Percentiles rank a stretch among this genome's conserved stretches.
phyloP scores from a whole-genome alignment of 92 coral and sea anemone species.

The Anthopleura xanthogrammica region DNA sequence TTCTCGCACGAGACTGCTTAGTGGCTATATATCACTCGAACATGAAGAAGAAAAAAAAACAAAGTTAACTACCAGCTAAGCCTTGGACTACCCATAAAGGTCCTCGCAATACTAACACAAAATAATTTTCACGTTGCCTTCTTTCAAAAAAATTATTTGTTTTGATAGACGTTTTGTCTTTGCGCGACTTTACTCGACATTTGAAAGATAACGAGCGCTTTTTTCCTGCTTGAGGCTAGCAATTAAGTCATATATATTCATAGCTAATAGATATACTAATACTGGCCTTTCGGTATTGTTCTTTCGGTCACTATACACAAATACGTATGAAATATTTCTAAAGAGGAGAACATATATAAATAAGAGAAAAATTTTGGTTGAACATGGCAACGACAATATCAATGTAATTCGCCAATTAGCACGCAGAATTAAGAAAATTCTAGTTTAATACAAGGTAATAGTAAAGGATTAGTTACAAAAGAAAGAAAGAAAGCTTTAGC shows the following conservation, averaged over 20 bases:
- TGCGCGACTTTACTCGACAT: not conserved
- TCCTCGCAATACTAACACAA: not conserved
- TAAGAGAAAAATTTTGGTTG: not conserved
- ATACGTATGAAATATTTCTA: not conserved
- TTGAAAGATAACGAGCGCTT: not conserved
- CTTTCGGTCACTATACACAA: not conserved
- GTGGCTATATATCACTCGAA: not conserved
- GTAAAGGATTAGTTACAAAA: not conserved
- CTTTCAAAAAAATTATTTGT: not conserved
- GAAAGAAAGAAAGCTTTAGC: not conserved
- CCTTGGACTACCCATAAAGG: not conserved
- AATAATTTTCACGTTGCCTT: not conserved
- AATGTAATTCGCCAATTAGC: conserved; percentile 2
- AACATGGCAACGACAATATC: conserved; percentile 5
- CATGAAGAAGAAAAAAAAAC: not conserved
- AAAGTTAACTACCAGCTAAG: not conserved
- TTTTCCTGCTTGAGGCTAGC: not conserved
- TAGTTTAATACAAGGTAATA: not conserved
- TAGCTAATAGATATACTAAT: not conserved
- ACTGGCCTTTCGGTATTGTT: not conserved
- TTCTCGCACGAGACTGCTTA: not conserved
- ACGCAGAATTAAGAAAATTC: not conserved
- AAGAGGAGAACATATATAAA: not conserved
- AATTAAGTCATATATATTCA: conserved; percentile 1
- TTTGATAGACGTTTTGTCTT: not conserved